Evolutionary conservation across 2,113 vertebrate species (phyloP).

Genomic region (Bos taurus): DNA sequence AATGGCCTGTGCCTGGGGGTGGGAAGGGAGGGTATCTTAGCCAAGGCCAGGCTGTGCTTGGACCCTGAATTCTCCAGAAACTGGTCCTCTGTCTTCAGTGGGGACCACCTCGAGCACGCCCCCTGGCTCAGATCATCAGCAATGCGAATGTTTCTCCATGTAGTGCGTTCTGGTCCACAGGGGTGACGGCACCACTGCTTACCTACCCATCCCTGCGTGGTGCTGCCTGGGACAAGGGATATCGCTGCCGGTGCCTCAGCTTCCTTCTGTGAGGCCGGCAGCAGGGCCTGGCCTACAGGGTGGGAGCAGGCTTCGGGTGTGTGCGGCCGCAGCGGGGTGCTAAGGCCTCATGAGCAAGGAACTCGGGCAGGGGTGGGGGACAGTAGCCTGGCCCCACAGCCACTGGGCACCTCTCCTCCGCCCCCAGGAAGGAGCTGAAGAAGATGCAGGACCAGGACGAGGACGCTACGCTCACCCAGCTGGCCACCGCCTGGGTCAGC

Average conservation of each 20-base stretch:
- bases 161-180: background rate
- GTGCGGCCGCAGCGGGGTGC: background rate
- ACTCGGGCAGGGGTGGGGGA: accelerated
- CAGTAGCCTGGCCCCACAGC: background rate
- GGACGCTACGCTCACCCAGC: constrained; percentile 94
- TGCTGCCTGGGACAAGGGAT: background rate
- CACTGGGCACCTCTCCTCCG: background rate
- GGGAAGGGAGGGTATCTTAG: background rate
- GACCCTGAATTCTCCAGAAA: background rate
- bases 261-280: background rate
- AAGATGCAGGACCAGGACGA: constrained; percentile 98
- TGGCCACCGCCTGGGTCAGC: constrained; percentile 96
- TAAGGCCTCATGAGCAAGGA: background rate
- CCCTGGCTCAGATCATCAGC: background rate
- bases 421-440: constrained; percentile 93
- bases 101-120: background rate
- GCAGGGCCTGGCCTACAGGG: background rate
- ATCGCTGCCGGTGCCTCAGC: background rate
- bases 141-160: accelerated
- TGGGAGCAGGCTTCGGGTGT: background rate
- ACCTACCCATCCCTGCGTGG: background rate
- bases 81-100: background rate
- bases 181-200: accelerated
- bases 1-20: no score
- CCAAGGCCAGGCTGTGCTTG: background rate